A percentile compares a stretch with the other conserved stretches of the same genome.
Evolutionary conservation across 2,797 vertebrate species (phyloP).

Genomic region (Siniperca scherzeri): DNA sequence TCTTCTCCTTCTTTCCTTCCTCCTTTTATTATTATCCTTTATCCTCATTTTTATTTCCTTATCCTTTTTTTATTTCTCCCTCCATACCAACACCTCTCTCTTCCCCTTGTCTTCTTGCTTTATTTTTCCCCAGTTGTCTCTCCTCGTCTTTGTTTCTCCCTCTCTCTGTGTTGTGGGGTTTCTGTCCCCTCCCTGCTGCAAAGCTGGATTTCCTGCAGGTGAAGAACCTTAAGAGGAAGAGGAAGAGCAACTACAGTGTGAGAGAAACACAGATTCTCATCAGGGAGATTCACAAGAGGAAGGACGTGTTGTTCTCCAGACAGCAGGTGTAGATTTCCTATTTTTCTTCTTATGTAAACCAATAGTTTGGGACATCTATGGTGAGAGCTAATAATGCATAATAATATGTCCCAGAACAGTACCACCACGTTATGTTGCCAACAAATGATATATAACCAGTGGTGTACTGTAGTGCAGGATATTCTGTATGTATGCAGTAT

Average conservation of each 20-base stretch:
- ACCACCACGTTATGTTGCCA: neutral
- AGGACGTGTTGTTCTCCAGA: constrained; percentile 93
- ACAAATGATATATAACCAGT: neutral
- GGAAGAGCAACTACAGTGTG: constrained; percentile 97
- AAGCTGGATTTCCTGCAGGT: constrained; percentile 88
- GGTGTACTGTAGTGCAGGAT: neutral
- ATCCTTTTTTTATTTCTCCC: neutral
- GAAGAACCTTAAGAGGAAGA: constrained; percentile 95
- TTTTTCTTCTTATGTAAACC: neutral
- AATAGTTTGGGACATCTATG: neutral
- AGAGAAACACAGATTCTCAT: constrained; percentile 95
- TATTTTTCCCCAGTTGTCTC: neutral
- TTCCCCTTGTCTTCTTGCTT: too few species aligned
- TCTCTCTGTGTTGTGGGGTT: constrained; percentile 34
- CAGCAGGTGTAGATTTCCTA: constrained; percentile 81
- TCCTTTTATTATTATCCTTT: too few species aligned
- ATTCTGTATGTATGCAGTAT: neutral
- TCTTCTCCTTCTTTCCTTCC: neutral
- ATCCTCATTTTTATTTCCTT: too few species aligned
- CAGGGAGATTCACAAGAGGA: constrained; percentile 94
- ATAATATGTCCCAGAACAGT: neutral
- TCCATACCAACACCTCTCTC: neutral
- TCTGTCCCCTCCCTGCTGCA: constrained; percentile 44
- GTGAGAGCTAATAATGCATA: neutral
- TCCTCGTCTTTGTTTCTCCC: neutral